phyloP scores from a whole-genome alignment of 2,797 vertebrate genomes.

The Takifugu ocellatus region DNA sequence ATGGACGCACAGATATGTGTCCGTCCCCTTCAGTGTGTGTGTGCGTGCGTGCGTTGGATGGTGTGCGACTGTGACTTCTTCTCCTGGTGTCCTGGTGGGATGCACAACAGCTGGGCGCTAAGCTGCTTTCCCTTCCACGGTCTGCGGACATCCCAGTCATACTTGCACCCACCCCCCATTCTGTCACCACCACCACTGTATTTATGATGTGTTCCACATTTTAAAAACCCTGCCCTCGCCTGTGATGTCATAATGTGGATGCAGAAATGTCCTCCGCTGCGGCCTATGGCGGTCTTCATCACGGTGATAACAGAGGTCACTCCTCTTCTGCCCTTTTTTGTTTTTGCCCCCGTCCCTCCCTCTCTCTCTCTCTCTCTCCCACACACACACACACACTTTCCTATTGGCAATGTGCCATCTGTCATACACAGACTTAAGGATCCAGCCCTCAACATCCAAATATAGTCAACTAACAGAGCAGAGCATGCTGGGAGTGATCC shows the following conservation, averaged over 20 bases:
- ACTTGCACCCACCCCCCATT: slow-evolving; percentile 55
- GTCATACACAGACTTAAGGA: slow-evolving; percentile 71
- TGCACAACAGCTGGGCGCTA: slow-evolving; percentile 78
- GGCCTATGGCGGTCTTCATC: slow-evolving; percentile 30
- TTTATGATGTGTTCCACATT: slow-evolving; percentile 32
- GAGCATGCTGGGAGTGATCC: slow-evolving; percentile 52
- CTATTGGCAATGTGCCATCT: slow-evolving; percentile 73
- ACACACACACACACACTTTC: slow-evolving; percentile 43
- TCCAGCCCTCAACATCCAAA: slow-evolving; percentile 76
- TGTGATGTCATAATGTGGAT: too few species aligned
- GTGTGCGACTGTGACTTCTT: slow-evolving; percentile 44
- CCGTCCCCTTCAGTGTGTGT: slow-evolving; percentile 7
- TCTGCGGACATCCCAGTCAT: slow-evolving; percentile 52
- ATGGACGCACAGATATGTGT: neutral
- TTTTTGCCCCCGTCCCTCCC: neutral
- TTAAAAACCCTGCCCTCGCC: slow-evolving; percentile 15
- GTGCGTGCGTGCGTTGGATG: slow-evolving; percentile 14
- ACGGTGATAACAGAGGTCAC: slow-evolving; percentile 32
- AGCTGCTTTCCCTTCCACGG: slow-evolving; percentile 75
- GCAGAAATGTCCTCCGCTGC: neutral
- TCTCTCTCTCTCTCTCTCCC: neutral
- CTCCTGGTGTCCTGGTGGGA: slow-evolving; percentile 60
- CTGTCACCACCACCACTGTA: slow-evolving; percentile 19
- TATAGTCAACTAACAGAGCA: slow-evolving; percentile 78
- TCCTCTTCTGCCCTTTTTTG: slow-evolving; percentile 20